Base-by-base conservation (phyloP, 2,797 vertebrate genomes). In the Sebastes trivittatus region DNA sequence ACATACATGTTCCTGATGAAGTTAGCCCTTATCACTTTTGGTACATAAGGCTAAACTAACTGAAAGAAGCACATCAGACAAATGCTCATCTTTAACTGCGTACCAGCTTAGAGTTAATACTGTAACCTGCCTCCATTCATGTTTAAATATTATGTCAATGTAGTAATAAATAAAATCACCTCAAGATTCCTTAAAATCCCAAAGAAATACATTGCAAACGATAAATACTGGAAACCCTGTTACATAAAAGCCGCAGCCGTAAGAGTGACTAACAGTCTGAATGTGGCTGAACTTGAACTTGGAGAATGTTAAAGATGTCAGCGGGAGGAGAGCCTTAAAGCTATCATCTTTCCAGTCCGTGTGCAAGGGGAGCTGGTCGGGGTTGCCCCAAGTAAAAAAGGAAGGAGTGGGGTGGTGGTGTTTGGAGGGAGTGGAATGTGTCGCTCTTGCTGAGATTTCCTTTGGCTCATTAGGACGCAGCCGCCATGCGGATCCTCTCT, bases 401-500 rank as follows among this genome's bases (percentile, higher is more conserved):
- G 16, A n/a, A 27, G 13, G 25, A 55, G 16, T 5, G 2, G 7
- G 11, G 36, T 18, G 62, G 58, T 68, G 23, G 78, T 77, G 67
- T 56, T 70, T 58, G 23, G 38, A 25, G 10, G 22, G 27, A 7
- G 62, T 91, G 93, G 94, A 95, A 94, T 94, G 92, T 89, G 89
- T 90, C 56, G 36, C 80, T 65, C 82, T 52, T 62, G 86, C 68
- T 78, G 54, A 11, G 38, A 59, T 80, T 46, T n/a, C n/a, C 38
- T 27, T 16, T 9, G 25, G 20, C 36, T 18, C 42, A 80, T 94
- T 96, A 96, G 13, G 95, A 96, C 1, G 90, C 91, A 11, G 94
- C 95, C 1, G 93, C 95, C 93, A 96, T 92, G 72, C 93, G 93
- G 70, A 96, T 77, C 70, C 92, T 93, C 87, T 96, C 94, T 14